A percentile compares a stretch with the other conserved stretches of the same genome.
Evolutionary conservation across 2,113 vertebrate species (phyloP).

Genomic region (Crocuta crocuta): DNA sequence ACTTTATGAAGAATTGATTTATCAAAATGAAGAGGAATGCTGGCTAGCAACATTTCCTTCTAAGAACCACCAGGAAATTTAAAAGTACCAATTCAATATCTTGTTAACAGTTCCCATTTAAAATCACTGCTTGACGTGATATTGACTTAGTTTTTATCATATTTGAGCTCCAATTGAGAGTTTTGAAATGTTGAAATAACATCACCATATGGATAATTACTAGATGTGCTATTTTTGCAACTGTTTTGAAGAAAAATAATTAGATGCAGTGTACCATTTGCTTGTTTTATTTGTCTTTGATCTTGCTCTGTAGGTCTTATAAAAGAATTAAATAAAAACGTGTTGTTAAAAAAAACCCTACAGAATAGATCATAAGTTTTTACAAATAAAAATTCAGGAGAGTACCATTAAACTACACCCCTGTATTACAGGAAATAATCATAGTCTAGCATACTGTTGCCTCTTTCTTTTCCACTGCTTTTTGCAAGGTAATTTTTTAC

Average conservation of each 20-base stretch:
- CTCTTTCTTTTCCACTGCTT: not conserved
- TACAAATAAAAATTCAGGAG: not conserved
- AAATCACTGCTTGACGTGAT: conserved; percentile 21
- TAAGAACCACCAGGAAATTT: conserved; percentile 25
- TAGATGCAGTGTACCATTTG: not conserved
- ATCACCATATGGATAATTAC: conserved; percentile 65
- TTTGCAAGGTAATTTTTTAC: not conserved
- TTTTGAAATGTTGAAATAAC: conserved; percentile 67
- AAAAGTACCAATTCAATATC: not conserved
- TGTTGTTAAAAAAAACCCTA: not conserved
- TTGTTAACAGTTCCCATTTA: conserved; percentile 25
- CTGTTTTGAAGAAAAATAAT: conserved; percentile 68
- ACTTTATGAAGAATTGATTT: not conserved
- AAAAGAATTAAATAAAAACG: conserved; percentile 64
- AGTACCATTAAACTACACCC: not conserved
- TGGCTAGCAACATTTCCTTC: not conserved
- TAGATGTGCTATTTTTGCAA: conserved; percentile 50
- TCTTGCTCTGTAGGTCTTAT: conserved; percentile 48
- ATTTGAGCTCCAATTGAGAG: conserved; percentile 35
- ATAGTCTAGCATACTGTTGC: too few species aligned
- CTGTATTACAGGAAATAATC: not conserved
- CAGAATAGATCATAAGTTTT: not conserved
- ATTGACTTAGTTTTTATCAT: conserved; percentile 55
- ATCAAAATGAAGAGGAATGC: not conserved
- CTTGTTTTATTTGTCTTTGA: conserved; percentile 73